Evolutionary conservation across 2,888 invertebrate genomes (phyloP).

Genomic region (Sialis lutaria): DNA sequence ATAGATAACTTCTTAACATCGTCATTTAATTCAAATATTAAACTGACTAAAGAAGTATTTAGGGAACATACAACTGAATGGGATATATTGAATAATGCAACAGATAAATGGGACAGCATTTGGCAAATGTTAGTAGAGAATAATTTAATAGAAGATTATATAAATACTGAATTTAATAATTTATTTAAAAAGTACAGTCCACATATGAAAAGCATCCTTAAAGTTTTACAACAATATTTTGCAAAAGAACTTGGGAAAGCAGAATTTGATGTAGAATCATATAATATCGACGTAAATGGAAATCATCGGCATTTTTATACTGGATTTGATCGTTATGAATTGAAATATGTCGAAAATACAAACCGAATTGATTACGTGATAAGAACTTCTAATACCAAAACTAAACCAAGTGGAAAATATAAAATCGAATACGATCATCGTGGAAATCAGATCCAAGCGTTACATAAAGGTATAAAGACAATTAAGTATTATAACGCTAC

Average conservation of each 20-base stretch:
- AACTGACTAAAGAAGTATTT: no score
- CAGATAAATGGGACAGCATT: no score
- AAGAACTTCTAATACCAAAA: no score
- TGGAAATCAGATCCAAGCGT: constrained; percentile 11
- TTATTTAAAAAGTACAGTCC: not conserved
- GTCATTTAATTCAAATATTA: no score
- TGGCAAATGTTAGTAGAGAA: no score
- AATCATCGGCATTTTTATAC: constrained; percentile 9
- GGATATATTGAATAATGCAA: no score
- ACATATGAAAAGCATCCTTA: not conserved
- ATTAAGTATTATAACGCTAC: constrained; percentile 11
- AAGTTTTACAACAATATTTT: not conserved
- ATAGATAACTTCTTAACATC: no score
- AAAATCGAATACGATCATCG: constrained; percentile 9
- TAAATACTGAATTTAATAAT: not conserved
- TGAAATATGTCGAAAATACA: constrained; percentile 5
- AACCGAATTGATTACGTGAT: not conserved
- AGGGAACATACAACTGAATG: no score
- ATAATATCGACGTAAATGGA: constrained; percentile 10
- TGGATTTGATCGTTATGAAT: constrained; percentile 7
- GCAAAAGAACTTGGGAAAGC: constrained; percentile 1
- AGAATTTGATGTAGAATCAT: constrained; percentile 8
- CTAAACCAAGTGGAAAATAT: no score
- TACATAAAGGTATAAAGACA: constrained; percentile 9
- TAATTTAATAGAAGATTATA: no score